Evolutionary conservation across 2,888 invertebrate species (phyloP).

Genomic region (Ennomos erosarius): DNA sequence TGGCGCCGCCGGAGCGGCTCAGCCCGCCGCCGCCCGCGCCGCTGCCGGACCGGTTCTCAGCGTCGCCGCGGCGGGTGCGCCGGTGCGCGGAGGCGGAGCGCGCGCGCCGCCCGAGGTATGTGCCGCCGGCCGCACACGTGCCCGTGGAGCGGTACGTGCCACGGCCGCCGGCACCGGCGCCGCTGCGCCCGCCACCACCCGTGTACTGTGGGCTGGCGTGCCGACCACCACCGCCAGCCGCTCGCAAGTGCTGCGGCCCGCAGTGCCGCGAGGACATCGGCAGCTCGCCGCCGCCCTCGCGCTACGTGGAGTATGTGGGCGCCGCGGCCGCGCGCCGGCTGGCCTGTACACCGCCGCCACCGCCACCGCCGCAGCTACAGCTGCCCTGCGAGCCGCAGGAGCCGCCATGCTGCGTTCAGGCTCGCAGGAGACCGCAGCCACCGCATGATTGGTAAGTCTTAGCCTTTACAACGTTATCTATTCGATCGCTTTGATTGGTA

Average conservation of each 20-base stretch:
- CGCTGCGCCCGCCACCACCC: slow-evolving; percentile 77
- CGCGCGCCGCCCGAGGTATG: slow-evolving; percentile 86
- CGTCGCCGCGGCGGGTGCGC: slow-evolving; percentile 86
- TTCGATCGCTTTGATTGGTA: too few relatives aligned
- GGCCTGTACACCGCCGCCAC: slow-evolving; percentile 81
- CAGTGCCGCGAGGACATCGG: slow-evolving; percentile 78
- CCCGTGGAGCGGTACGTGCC: slow-evolving; percentile 90
- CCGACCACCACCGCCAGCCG: slow-evolving; percentile 70
- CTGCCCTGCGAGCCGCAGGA: slow-evolving; percentile 79
- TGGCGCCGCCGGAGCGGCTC: slow-evolving; percentile 88
- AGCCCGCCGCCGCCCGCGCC: slow-evolving; percentile 87
- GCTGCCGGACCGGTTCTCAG: slow-evolving; percentile 84
- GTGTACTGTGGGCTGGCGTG: slow-evolving; percentile 84
- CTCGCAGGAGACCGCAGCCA: slow-evolving; percentile 84
- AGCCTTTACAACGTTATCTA: background rate
- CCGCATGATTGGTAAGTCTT: slow-evolving; percentile 85
- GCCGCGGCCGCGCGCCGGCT: slow-evolving; percentile 86
- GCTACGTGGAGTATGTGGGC: slow-evolving; percentile 87
- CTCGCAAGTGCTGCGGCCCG: slow-evolving; percentile 78
- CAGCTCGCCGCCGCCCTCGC: slow-evolving; percentile 75
- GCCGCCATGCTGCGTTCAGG: slow-evolving; percentile 85
- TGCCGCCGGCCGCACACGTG: slow-evolving; percentile 89
- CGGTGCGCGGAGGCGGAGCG: slow-evolving; percentile 89
- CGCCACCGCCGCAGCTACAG: slow-evolving; percentile 78
- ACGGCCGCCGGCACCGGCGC: slow-evolving; percentile 82